Evolutionary conservation across 2,888 invertebrate species (phyloP).

Genomic region (Epicampocera succincta): DNA sequence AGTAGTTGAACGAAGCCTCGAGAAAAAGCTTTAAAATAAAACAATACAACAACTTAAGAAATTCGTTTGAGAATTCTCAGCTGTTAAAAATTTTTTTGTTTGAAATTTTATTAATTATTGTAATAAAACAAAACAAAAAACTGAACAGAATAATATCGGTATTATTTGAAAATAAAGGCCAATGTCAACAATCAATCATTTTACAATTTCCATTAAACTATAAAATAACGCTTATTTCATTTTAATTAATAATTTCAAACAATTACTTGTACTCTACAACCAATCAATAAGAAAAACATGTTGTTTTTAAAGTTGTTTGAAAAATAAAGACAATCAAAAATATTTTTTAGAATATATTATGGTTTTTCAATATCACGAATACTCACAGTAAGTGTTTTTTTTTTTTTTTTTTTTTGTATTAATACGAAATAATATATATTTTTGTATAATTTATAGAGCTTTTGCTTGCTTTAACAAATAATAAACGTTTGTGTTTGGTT

Average conservation of each 20-base stretch:
- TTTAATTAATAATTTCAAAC: constrained; percentile 46
- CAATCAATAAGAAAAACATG: constrained; percentile 40
- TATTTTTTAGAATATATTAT: constrained; percentile 20
- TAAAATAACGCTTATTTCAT: constrained; percentile 7
- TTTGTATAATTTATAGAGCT: background rate
- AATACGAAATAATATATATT: constrained; percentile 48
- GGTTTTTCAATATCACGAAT: constrained; percentile 58
- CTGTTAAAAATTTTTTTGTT: constrained; percentile 37
- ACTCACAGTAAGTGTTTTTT: constrained; percentile 67
- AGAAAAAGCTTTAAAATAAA: constrained; percentile 37
- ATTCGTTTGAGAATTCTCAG: constrained; percentile 2
- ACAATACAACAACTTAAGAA: constrained; percentile 6
- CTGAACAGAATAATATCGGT: constrained; percentile 8
- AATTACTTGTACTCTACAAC: constrained; percentile 59
- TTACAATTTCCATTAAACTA: constrained; percentile 39
- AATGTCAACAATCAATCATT: constrained; percentile 51
- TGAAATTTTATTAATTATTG: constrained; percentile 19
- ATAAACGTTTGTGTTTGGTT: constrained; percentile 41
- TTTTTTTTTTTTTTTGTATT: too few species aligned
- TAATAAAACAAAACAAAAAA: constrained; percentile 16
- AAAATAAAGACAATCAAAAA: constrained; percentile 42
- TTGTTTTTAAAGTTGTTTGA: constrained; percentile 11
- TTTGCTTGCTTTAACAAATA: constrained; percentile 1
- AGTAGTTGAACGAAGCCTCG: constrained; percentile 34
- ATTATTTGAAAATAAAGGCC: constrained; percentile 43